Conservation (phyloP, 2,797 vertebrate species). For the Sebastes goodei region DNA sequence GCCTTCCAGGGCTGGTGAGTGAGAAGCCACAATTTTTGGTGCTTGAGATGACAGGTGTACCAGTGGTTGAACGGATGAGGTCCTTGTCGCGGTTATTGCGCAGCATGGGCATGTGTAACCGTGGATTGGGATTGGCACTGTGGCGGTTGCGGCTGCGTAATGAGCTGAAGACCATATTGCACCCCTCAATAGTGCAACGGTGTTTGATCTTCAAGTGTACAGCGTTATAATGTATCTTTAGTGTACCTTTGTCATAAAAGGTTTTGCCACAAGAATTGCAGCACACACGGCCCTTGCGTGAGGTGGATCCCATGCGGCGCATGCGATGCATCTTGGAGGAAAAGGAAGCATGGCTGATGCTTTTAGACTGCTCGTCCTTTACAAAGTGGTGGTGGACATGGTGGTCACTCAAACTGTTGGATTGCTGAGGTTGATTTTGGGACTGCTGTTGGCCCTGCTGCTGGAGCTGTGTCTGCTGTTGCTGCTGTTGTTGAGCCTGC, state of each 20-base stretch:
- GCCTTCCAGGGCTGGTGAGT: constrained; percentile 94
- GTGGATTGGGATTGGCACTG: constrained; percentile 97
- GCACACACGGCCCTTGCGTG: constrained; percentile 97
- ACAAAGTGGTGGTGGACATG: constrained; percentile 82
- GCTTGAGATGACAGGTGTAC: constrained; percentile 97
- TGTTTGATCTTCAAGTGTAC: constrained; percentile 99
- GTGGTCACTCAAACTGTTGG: constrained; percentile 78
- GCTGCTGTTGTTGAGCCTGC: constrained; percentile 77
- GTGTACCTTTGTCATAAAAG: constrained; percentile 91
- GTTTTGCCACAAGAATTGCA: constrained; percentile 99
- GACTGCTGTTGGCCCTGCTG: constrained; percentile 77
- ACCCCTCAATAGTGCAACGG: constrained; percentile 94
- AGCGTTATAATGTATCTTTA: constrained; percentile 99
- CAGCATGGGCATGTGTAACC: constrained; percentile 92
- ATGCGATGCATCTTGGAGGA: constrained; percentile 98
- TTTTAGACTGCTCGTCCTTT: constrained; percentile 85
- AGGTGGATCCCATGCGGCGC: constrained; percentile 95
- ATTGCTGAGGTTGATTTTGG: constrained; percentile 73
- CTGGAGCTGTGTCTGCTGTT: constrained; percentile 77
- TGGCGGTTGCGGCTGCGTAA: constrained; percentile 96
- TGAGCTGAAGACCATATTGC: constrained; percentile 97
- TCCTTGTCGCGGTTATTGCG: constrained; percentile 99
- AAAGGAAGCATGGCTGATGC: constrained; percentile 92
- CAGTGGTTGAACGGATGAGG: constrained; percentile 92
- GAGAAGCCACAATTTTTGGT: constrained; percentile 90